Percentiles rank a stretch among this genome's conserved stretches.
phyloP scores from a whole-genome alignment of 2,113 vertebrate species.

The Nesogale talazaci region DNA sequence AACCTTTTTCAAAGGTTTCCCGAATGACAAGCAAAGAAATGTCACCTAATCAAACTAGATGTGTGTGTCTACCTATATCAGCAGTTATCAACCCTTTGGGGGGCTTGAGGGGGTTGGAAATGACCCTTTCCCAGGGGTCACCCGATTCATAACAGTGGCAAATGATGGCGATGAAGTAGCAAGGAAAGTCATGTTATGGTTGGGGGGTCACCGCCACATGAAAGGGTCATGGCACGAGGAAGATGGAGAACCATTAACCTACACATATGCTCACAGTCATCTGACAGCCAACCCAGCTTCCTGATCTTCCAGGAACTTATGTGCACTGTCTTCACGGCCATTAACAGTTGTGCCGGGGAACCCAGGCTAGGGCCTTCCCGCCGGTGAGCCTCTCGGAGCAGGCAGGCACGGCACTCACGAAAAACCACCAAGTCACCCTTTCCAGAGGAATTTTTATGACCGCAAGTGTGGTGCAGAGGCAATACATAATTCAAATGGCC shows the following conservation, averaged over 20 bases:
- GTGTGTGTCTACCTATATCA: neutral
- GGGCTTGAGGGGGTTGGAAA: no score
- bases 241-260: no score
- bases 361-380: neutral
- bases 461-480: slow-evolving; percentile 5
- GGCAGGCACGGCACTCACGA: neutral
- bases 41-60: neutral
- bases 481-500: slow-evolving; percentile 42
- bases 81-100: no score
- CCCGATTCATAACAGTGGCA: no score
- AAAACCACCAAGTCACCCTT: neutral
- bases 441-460: slow-evolving; percentile 32
- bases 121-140: no score
- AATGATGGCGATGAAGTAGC: no score
- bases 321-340: slow-evolving; percentile 6
- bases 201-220: no score
- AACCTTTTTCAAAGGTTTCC: neutral
- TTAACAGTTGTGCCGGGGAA: neutral
- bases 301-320: neutral
- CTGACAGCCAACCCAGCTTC: neutral
- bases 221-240: no score
- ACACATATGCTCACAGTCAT: no score
- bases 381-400: neutral
- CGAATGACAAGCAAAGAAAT: neutral
- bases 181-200: no score